A percentile compares a stretch with the other conserved stretches of the same genome.
Evolutionary conservation across 2,888 invertebrate species (phyloP).

Genomic region (Polia nebulosa): DNA sequence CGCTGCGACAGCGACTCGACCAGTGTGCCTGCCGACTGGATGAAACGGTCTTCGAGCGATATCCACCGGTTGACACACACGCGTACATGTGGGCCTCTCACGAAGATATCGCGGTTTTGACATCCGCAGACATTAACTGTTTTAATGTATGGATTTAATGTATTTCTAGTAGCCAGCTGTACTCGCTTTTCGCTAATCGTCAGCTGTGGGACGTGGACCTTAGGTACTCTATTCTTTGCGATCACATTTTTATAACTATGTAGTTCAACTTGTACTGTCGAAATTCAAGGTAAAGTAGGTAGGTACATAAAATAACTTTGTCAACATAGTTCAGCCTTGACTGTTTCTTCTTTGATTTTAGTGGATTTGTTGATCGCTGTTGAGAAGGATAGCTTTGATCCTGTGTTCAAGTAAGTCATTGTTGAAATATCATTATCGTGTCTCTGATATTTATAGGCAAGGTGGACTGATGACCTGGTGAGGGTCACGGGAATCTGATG

Average conservation of each 20-base stretch:
- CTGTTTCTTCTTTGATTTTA: conserved; percentile 1
- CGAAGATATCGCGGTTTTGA: conserved; percentile 50
- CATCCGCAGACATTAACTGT: conserved; percentile 57
- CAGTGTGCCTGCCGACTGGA: conserved; percentile 42
- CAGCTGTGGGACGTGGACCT: neutral
- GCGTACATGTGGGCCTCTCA: conserved; percentile 42
- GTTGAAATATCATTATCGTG: neutral
- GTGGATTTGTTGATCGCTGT: neutral
- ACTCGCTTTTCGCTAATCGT: neutral
- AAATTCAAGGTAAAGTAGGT: conserved; percentile 26
- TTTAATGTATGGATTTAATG: conserved; percentile 68
- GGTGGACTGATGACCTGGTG: neutral
- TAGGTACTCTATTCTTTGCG: neutral
- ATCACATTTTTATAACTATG: neutral
- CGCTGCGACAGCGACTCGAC: conserved; percentile 36
- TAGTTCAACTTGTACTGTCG: conserved; percentile 18
- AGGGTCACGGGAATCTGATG: no score
- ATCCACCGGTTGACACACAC: conserved; percentile 33
- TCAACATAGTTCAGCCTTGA: conserved; percentile 23
- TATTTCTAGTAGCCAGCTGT: neutral
- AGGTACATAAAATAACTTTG: neutral
- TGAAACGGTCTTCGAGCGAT: conserved; percentile 22
- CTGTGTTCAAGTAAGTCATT: neutral
- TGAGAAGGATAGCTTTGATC: neutral
- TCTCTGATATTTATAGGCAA: neutral